A percentile compares a stretch with the other conserved stretches of the same genome.
These are phyloP conservation scores for Osmerus eperlanus DNA, from an alignment of 2,113 vertebrate genomes.

Conservation along the genomic window DNA sequence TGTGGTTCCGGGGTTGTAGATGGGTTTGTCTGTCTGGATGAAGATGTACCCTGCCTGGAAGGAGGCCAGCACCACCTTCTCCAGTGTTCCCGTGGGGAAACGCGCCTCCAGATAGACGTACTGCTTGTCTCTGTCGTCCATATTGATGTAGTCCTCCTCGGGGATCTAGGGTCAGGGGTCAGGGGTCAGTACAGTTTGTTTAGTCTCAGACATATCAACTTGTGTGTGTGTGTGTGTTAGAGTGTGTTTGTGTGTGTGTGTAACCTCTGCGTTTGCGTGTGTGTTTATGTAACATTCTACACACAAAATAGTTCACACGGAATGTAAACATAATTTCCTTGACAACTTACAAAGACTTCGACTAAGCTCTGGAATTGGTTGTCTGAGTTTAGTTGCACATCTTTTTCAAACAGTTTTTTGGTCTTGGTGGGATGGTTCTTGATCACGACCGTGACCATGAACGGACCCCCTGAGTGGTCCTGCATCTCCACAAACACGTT, in stretches of 20 bases:
- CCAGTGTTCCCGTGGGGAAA: conserved; percentile 13
- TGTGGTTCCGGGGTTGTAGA: no score
- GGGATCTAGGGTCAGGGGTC: conserved; percentile 23
- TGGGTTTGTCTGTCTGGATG: no score
- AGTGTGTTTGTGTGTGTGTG: no score
- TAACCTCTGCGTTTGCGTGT: no score
- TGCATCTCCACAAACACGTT: conserved; percentile 72
- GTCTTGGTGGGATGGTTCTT: conserved; percentile 58
- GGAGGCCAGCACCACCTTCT: conserved; percentile 40
- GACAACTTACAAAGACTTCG: conserved; percentile 53
- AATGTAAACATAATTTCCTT: no score
- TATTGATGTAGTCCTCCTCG: neutral
- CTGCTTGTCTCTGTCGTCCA: conserved; percentile 25
- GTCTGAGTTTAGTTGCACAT: conserved; percentile 31
- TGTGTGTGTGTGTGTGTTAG: no score
- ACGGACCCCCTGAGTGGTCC: conserved; percentile 31
- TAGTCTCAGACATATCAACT: no score
- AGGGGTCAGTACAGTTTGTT: neutral
- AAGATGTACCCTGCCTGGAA: conserved; percentile 40
- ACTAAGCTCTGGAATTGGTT: conserved; percentile 47
- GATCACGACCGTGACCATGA: conserved; percentile 36
- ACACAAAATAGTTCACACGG: no score
- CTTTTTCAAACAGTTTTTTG: neutral
- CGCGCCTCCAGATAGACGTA: conserved; percentile 31
- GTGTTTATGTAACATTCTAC: no score